These are phyloP conservation scores for Megalopta genalis DNA, from an alignment of 1,140 invertebrate genomes.

Conservation along the genomic window DNA sequence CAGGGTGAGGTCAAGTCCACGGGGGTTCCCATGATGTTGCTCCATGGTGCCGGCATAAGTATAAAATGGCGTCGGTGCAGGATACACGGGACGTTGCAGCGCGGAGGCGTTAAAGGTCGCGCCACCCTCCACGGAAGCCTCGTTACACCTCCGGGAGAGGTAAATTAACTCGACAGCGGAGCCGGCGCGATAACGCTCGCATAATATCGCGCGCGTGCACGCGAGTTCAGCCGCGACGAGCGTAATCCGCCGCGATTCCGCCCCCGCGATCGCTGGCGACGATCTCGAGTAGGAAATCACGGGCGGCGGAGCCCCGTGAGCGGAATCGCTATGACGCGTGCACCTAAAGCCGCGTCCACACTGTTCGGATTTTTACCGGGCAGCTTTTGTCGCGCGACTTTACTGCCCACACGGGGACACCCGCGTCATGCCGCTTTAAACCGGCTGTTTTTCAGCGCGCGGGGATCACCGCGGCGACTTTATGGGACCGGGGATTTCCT, in stretches of 20 bases:
- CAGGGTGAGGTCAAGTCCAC: not conserved
- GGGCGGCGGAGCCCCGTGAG: not conserved
- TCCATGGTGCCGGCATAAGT: not conserved
- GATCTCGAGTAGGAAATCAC: constrained; percentile 45
- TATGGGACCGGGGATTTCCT: no score
- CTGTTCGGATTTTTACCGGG: no score
- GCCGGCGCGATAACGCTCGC: constrained; percentile 23
- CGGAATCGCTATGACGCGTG: not conserved
- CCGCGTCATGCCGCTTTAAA: no score
- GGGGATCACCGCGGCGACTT: no score
- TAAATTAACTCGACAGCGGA: constrained; percentile 21
- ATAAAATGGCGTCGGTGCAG: not conserved
- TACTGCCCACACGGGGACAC: no score
- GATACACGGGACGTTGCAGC: not conserved
- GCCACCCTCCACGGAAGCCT: not conserved
- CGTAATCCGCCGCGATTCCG: constrained; percentile 29
- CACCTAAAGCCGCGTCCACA: no score
- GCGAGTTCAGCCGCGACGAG: constrained; percentile 21
- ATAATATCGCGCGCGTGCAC: constrained; percentile 26
- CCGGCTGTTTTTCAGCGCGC: no score
- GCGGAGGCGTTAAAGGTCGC: not conserved
- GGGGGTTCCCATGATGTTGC: not conserved
- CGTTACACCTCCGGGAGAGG: not conserved
- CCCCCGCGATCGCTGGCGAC: constrained; percentile 37
- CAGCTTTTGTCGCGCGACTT: no score